Evolutionary conservation across 2,113 vertebrate genomes (phyloP).

Genomic region (Vulpes ferrilata): DNA sequence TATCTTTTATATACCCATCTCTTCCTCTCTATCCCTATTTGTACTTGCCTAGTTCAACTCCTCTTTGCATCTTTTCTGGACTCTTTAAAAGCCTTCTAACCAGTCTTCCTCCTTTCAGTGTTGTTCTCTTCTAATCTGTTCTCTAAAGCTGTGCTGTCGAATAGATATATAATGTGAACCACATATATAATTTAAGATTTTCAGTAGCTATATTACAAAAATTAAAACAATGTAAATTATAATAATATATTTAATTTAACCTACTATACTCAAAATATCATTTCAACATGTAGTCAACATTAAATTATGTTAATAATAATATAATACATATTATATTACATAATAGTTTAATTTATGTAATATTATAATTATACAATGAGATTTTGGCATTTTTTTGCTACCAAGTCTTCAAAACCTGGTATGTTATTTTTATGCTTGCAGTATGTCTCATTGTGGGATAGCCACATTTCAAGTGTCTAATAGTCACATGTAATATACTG

Average conservation of each 20-base stretch:
- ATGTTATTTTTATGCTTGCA: background rate
- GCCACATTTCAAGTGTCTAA: background rate
- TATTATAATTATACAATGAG: background rate
- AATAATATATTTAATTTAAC: background rate
- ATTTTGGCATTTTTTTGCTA: background rate
- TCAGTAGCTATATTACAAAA: background rate
- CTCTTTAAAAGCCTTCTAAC: background rate
- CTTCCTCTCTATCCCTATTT: background rate
- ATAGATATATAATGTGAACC: background rate
- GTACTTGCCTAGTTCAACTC: background rate
- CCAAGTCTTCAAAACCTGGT: background rate
- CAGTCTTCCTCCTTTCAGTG: background rate
- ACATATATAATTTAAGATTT: background rate
- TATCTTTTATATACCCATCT: background rate
- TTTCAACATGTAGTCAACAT: background rate
- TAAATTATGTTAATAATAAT: background rate
- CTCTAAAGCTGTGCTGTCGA: background rate
- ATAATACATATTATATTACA: too few species aligned
- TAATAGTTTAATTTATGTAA: too few species aligned
- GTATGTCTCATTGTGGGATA: background rate
- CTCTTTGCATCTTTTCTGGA: background rate
- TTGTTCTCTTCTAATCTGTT: background rate
- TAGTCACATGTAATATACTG: background rate
- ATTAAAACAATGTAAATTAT: background rate
- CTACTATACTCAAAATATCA: background rate